Conservation (phyloP, 92 coral and sea anemone species). For the Desmophyllum pertusum region DNA sequence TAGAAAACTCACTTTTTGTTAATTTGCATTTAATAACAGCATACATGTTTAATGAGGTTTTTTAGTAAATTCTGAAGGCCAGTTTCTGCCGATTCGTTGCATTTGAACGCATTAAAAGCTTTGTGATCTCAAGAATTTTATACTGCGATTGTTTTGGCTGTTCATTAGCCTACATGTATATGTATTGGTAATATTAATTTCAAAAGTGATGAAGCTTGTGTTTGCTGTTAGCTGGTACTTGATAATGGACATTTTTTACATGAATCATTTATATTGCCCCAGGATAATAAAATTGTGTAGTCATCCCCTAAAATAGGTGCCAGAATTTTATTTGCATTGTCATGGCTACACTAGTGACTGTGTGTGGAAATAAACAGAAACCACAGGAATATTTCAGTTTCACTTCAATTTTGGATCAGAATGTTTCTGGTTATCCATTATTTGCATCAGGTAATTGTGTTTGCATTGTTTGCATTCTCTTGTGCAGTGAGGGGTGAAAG, state of each 20-base stretch:
- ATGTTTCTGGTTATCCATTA: not conserved
- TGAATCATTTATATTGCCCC: constrained; percentile 22
- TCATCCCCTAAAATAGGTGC: constrained; percentile 14
- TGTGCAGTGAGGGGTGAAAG: constrained; percentile 11
- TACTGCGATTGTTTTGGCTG: not conserved
- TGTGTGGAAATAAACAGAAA: not conserved
- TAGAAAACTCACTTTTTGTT: not conserved
- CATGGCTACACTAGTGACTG: not conserved
- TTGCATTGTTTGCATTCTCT: not conserved
- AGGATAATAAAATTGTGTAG: not conserved
- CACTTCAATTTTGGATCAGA: not conserved
- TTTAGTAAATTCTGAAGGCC: not conserved
- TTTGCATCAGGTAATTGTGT: not conserved
- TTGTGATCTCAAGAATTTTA: not conserved
- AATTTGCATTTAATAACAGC: constrained; percentile 22
- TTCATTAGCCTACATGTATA: not conserved
- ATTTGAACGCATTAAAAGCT: not conserved
- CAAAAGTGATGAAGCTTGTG: not conserved
- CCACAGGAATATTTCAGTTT: not conserved
- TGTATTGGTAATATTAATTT: constrained; percentile 6
- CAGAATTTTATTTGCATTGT: constrained; percentile 11
- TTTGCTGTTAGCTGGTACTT: not conserved
- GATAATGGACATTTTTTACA: constrained; percentile 2
- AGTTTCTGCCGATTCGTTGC: not conserved
- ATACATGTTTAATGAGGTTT: not conserved